Base-by-base conservation (phyloP, 1,140 invertebrate genomes). In the Aricia agestis region DNA sequence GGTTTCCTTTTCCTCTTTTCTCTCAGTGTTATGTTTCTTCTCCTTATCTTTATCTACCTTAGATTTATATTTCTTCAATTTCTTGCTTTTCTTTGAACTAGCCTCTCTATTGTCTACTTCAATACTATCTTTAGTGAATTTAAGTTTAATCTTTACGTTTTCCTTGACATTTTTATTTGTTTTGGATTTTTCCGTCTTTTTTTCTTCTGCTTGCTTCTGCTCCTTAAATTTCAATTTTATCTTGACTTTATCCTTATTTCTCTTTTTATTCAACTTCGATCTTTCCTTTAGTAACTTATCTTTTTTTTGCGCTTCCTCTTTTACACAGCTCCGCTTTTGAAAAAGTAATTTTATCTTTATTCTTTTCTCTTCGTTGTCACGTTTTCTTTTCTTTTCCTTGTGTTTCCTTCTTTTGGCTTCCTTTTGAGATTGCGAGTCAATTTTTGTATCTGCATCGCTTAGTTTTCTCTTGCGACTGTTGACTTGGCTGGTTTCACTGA, bases 61-160 rank as follows among this genome's bases (percentile, higher is more conserved):
- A 52, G 9, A 36, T 36, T 36, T 36, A 52, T 52, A 52, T 52
- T 52, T 52, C 11, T 52, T 36, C 36, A 36, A 36, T 36, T 36
- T 36, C 36, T 36, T 36, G 36, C 36, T 36, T 36, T 36, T 36
- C 36, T 36, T 36, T 36, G 36, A 36, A 9, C 36, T 36, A 7
- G 5, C 9, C 6, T 36, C 36, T 52, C 9, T 15, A 52, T 52
- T 42, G 41, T 42, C 6, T 11, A 42, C 10, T 52, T 52, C 13
- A 52, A 4, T 9, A 52, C 45, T 52, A 36, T 36, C 36, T 52
- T 52, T 3, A 15, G 7, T 52, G 10, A 52, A 52, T 52, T 69
- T 82, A 67, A 17, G 78, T 25, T 77, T 73, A 71, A 78, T 82
- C 75, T 74, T 76, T 7, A 86, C 82, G 63, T 85, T 85, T 1